phyloP scores from a whole-genome alignment of 1,140 invertebrate genomes.

The Lethocerus indicus region DNA sequence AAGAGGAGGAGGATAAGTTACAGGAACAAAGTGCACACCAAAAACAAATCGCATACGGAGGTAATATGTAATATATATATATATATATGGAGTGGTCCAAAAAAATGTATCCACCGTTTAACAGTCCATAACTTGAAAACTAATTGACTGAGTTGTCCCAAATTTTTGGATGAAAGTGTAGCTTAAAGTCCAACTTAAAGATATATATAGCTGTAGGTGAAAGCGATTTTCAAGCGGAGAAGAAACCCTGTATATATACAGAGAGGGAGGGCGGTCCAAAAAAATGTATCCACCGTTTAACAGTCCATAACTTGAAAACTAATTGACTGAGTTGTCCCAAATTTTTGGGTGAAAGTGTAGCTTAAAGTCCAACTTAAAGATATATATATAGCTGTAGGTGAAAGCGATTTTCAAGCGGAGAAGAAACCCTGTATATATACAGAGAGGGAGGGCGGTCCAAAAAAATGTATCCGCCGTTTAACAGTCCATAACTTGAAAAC shows the following conservation, averaged over 20 bases:
- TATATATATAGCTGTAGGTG: too few relatives aligned
- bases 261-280: too few relatives aligned
- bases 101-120: neutral
- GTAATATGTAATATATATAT: slow-evolving; percentile 1
- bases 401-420: too few relatives aligned
- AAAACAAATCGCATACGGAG: slow-evolving; percentile 13
- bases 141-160: neutral
- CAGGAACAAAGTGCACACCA: slow-evolving; percentile 12
- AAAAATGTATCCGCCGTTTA: too few relatives aligned
- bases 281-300: too few relatives aligned
- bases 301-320: too few relatives aligned
- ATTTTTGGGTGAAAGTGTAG: too few relatives aligned
- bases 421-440: too few relatives aligned
- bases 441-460: too few relatives aligned
- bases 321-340: too few relatives aligned
- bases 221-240: neutral
- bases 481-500: too few relatives aligned
- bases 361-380: too few relatives aligned
- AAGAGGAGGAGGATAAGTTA: slow-evolving; percentile 12
- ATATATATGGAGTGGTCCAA: neutral
- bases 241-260: neutral
- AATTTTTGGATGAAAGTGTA: neutral
- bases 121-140: neutral
- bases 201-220: neutral
- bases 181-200: neutral